Conservation (phyloP, 2,113 vertebrate species). For the Osmerus mordax region DNA sequence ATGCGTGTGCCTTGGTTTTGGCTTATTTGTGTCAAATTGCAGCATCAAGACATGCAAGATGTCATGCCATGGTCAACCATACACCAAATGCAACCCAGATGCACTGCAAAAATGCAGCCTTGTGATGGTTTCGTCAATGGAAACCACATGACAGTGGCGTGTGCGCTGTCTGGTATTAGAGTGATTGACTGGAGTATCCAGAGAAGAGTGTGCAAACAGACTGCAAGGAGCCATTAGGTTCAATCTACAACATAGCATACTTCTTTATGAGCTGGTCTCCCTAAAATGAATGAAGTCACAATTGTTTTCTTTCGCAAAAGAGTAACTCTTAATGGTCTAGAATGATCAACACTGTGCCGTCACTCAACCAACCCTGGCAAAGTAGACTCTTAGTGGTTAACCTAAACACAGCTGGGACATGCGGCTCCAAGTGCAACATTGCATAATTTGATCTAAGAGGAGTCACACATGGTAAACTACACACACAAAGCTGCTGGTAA, state of each 20-base stretch:
- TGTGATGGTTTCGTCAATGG: neutral
- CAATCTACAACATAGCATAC: neutral
- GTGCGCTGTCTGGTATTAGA: neutral
- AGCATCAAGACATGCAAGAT: neutral
- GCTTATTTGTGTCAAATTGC: neutral
- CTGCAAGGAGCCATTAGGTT: neutral
- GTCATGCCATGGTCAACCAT: neutral
- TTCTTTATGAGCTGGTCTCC: neutral
- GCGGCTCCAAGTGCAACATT: neutral
- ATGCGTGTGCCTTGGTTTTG: neutral
- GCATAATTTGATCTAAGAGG: neutral
- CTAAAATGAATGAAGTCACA: neutral
- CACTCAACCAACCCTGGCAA: neutral
- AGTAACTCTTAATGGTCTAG: neutral
- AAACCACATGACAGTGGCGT: slow-evolving; percentile 8
- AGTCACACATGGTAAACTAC: slow-evolving; percentile 9
- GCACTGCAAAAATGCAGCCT: neutral
- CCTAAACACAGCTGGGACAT: neutral
- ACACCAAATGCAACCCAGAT: slow-evolving; percentile 3
- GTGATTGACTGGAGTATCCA: neutral
- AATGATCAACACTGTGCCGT: neutral
- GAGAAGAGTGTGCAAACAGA: neutral
- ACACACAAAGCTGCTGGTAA: slow-evolving; percentile 15
- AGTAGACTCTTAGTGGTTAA: neutral
- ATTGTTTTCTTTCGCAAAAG: neutral